Evolutionary conservation across 2,113 vertebrate genomes (phyloP).

Genomic region (Carollia perspicillata): DNA sequence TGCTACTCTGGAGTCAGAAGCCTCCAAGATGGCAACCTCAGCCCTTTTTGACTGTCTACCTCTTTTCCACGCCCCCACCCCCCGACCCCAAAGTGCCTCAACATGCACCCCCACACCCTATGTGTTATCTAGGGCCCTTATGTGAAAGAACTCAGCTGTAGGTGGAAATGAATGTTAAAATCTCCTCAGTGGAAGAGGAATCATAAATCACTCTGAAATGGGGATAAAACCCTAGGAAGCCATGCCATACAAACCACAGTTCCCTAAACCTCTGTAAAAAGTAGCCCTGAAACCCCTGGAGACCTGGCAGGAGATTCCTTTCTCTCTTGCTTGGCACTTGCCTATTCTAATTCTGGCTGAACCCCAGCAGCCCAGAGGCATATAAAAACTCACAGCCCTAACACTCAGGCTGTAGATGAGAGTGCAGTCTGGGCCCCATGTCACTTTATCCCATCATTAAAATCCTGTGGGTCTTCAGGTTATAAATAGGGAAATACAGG

Average conservation of each 20-base stretch:
- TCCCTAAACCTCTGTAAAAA: conserved; percentile 53
- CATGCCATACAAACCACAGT: conserved; percentile 55
- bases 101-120: background rate
- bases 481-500: background rate
- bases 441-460: background rate
- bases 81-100: background rate
- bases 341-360: conserved; percentile 34
- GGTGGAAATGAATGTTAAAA: background rate
- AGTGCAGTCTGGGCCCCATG: background rate
- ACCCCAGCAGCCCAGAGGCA: conserved; percentile 31
- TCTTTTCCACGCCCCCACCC: background rate
- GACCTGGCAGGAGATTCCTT: conserved; percentile 55
- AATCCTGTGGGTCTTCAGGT: background rate
- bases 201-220: conserved; percentile 26
- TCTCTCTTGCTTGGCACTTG: conserved; percentile 68
- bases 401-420: background rate
- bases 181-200: conserved; percentile 3
- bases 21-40: background rate
- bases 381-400: background rate
- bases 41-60: background rate
- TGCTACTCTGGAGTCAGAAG: background rate
- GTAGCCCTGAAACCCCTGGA: conserved; percentile 34
- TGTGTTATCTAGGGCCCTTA: background rate
- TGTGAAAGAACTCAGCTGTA: background rate
- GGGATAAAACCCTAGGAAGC: conserved; percentile 30